Evolutionary conservation across 1,140 invertebrate genomes (phyloP).

Genomic region (Tetragnatha versicolor): DNA sequence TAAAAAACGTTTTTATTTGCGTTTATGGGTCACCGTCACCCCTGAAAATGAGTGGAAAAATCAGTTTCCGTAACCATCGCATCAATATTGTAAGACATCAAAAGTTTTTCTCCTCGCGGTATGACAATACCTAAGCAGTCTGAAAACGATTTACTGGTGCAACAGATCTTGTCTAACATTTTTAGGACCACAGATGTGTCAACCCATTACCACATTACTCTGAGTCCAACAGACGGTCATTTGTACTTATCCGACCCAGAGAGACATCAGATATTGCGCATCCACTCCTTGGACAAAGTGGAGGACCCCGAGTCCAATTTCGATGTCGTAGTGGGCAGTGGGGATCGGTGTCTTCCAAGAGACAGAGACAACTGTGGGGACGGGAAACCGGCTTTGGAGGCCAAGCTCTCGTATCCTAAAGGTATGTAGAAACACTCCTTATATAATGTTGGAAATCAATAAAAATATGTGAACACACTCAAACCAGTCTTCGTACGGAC

Average conservation of each 20-base stretch:
- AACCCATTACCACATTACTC: constrained; percentile 93
- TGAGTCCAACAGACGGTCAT: constrained; percentile 89
- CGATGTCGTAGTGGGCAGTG: constrained; percentile 75
- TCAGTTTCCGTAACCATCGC: too few species aligned
- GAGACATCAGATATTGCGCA: constrained; percentile 89
- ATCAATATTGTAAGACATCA: too few species aligned
- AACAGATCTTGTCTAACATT: too few species aligned
- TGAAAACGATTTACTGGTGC: too few species aligned
- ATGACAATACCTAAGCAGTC: too few species aligned
- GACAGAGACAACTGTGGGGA: constrained; percentile 96
- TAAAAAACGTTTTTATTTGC: too few species aligned
- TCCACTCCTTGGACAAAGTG: constrained; percentile 71
- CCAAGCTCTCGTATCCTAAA: constrained; percentile 94
- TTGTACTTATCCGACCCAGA: constrained; percentile 95
- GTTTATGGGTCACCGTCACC: too few species aligned
- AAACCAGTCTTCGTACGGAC: too few species aligned
- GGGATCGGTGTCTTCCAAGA: constrained; percentile 89
- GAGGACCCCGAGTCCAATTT: constrained; percentile 58
- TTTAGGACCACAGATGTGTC: constrained; percentile 86
- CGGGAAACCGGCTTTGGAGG: constrained; percentile 86
- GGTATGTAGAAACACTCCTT: constrained; percentile 64
- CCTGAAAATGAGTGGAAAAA: too few species aligned
- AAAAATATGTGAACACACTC: too few species aligned
- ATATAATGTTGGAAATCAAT: not conserved
- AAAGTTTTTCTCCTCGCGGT: too few species aligned